A percentile compares a stretch with the other conserved stretches of the same genome.
These are phyloP conservation scores for Leucopsar rothschildi DNA, from an alignment of 2,113 vertebrate genomes.

Conservation along the genomic window DNA sequence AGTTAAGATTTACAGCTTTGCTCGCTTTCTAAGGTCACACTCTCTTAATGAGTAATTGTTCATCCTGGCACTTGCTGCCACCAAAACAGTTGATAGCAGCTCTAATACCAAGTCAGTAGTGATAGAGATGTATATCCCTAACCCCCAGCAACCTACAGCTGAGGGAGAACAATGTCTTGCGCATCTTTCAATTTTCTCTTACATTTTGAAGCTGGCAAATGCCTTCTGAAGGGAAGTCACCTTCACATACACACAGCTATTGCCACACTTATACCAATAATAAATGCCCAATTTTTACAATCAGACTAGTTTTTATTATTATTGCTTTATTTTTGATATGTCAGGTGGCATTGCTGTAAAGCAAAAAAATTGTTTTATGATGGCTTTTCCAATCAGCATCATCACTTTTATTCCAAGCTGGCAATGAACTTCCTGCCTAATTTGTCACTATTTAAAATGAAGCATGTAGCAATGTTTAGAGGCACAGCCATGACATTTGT, in stretches of 20 bases:
- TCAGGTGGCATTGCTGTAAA: constrained; percentile 25
- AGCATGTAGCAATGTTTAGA: constrained; percentile 34
- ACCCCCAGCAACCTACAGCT: neutral
- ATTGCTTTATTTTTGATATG: constrained; percentile 37
- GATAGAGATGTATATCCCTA: constrained; percentile 52
- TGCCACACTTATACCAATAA: neutral
- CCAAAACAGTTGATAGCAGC: neutral
- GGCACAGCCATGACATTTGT: constrained; percentile 17
- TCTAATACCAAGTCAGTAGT: constrained; percentile 35
- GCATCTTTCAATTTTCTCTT: constrained; percentile 1
- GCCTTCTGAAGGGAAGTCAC: constrained; percentile 60
- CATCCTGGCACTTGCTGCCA: neutral
- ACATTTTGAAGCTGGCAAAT: neutral
- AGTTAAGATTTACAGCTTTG: constrained; percentile 68
- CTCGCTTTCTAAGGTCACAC: constrained; percentile 63
- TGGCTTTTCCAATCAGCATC: constrained; percentile 74
- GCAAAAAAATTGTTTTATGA: constrained; percentile 71
- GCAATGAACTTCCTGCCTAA: constrained; percentile 79
- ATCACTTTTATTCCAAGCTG: constrained; percentile 72
- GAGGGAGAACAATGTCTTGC: neutral
- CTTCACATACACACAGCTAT: constrained; percentile 9
- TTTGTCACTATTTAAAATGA: constrained; percentile 80
- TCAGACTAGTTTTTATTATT: constrained; percentile 67
- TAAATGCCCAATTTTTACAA: neutral
- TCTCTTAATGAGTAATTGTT: constrained; percentile 55